A percentile compares a stretch with the other conserved stretches of the same genome.
These are phyloP conservation scores for Malurus leucopterus DNA, from an alignment of 2,797 vertebrate genomes.

Conservation along the genomic window DNA sequence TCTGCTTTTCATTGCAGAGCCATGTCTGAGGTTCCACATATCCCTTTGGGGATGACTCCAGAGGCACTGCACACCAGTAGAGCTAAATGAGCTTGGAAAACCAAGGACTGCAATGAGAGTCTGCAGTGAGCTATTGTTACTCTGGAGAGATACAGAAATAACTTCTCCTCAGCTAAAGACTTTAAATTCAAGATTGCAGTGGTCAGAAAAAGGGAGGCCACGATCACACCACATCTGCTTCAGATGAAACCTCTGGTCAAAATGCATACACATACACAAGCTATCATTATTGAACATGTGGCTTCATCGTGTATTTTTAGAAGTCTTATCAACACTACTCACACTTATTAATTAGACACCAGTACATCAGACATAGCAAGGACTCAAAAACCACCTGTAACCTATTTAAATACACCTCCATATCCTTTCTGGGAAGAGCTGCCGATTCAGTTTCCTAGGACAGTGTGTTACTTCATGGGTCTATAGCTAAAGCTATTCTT, in stretches of 20 bases:
- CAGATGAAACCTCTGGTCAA: not conserved
- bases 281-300: not conserved
- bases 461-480: not conserved
- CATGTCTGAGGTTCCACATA: not conserved
- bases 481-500: not conserved
- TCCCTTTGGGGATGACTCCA: not conserved
- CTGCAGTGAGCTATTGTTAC: not conserved
- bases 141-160: not conserved
- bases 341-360: not conserved
- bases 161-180: not conserved
- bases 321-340: not conserved
- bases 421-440: not conserved
- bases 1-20: not conserved
- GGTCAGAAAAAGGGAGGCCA: conserved; percentile 51
- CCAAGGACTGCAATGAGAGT: not conserved
- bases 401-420: not conserved
- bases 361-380: not conserved
- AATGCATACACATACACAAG: not conserved
- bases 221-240: not conserved
- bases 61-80: not conserved
- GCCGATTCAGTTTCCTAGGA: not conserved
- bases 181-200: not conserved
- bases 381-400: not conserved
- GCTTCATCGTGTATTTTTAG: not conserved
- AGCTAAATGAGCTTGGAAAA: not conserved